These are phyloP conservation scores for Gallinago paraguaiae DNA, from an alignment of 2,113 vertebrate species.

Conservation along the genomic window DNA sequence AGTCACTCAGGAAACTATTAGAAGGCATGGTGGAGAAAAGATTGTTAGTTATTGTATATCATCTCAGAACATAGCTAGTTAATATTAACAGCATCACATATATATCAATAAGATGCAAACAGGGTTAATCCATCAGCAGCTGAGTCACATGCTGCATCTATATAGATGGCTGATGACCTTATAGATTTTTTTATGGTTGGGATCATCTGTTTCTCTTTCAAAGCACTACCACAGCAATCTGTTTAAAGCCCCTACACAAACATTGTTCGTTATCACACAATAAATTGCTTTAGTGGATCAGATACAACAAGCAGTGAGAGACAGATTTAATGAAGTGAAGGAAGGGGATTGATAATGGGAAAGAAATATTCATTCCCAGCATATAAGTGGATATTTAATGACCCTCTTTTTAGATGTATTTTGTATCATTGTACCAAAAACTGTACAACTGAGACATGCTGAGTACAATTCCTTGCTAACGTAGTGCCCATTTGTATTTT, in stretches of 20 bases:
- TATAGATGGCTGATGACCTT: background rate
- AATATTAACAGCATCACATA: background rate
- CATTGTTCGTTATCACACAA: background rate
- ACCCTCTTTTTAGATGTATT: background rate
- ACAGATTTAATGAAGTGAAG: background rate
- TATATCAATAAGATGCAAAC: background rate
- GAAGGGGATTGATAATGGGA: background rate
- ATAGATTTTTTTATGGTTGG: background rate
- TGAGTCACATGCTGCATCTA: background rate
- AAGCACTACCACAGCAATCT: background rate
- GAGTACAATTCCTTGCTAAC: background rate
- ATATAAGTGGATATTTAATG: background rate
- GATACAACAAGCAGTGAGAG: background rate
- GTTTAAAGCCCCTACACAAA: background rate
- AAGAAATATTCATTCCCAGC: background rate
- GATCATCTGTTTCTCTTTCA: slow-evolving; percentile 1
- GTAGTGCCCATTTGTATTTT: background rate
- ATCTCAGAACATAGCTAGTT: background rate
- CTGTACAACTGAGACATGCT: background rate
- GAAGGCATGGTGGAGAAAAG: background rate
- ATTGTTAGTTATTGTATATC: background rate
- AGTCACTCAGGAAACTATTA: background rate
- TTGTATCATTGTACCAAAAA: background rate
- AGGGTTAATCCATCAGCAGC: background rate
- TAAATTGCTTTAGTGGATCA: background rate